phyloP scores from a whole-genome alignment of 2,797 vertebrate genomes.

The Anas flavirostris region DNA sequence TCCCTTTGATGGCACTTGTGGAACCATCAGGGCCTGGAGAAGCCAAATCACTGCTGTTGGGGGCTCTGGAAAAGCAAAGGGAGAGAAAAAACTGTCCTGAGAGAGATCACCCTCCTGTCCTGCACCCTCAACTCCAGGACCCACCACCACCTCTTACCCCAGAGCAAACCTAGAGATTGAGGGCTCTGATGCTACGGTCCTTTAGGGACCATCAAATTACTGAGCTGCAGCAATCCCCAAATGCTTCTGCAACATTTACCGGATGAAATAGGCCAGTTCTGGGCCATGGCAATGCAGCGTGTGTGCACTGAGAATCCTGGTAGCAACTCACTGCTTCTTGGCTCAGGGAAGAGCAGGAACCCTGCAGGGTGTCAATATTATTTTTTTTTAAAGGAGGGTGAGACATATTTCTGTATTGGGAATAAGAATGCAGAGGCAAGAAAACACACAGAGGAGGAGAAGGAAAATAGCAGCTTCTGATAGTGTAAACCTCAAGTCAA shows the following conservation, averaged over 20 bases:
- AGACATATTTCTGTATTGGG: neutral
- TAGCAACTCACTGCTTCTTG: neutral
- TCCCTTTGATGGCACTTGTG: neutral
- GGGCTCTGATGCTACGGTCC: fast-evolving
- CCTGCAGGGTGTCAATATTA: neutral
- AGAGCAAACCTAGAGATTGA: neutral
- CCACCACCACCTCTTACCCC: neutral
- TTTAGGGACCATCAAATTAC: neutral
- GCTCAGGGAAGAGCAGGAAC: neutral
- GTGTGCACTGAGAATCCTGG: fast-evolving
- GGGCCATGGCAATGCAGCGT: fast-evolving
- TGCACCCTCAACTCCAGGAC: fast-evolving
- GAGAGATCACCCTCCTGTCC: neutral
- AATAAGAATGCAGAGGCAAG: neutral
- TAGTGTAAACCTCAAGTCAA: neutral
- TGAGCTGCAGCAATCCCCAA: neutral
- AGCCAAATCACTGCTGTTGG: neutral
- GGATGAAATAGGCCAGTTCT: neutral
- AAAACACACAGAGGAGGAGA: neutral
- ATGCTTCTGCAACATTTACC: fast-evolving
- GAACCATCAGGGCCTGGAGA: fast-evolving
- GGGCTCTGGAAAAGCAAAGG: neutral
- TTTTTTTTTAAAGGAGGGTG: neutral
- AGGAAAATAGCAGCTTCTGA: neutral
- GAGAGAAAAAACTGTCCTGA: neutral